phyloP scores from a whole-genome alignment of 2,888 invertebrate genomes.

The Lochmaea capreae region DNA sequence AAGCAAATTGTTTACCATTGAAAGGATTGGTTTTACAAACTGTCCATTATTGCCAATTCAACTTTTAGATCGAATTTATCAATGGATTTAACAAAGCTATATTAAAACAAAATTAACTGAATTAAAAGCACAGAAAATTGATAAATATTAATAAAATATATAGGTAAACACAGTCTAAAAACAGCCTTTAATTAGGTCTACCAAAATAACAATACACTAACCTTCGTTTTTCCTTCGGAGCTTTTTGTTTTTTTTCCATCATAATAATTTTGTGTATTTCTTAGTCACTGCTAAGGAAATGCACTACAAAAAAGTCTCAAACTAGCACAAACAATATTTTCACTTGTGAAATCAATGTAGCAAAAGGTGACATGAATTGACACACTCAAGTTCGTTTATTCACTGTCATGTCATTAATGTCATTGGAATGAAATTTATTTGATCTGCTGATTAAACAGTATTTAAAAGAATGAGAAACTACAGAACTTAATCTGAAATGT shows the following conservation, averaged over 20 bases:
- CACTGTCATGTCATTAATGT: slow-evolving; percentile 6
- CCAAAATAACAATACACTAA: slow-evolving; percentile 62
- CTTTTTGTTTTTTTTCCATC: slow-evolving; percentile 61
- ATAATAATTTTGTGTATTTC: slow-evolving; percentile 56
- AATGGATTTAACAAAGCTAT: background rate
- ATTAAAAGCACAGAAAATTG: background rate
- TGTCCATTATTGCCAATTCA: background rate
- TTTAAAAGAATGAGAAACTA: background rate
- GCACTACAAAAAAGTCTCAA: slow-evolving; percentile 46
- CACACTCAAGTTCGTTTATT: slow-evolving; percentile 3
- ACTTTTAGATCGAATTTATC: background rate
- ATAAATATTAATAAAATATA: slow-evolving; percentile 8
- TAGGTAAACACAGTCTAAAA: background rate
- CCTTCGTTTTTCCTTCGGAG: slow-evolving; percentile 78
- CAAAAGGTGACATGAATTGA: slow-evolving; percentile 14
- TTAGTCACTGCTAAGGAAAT: slow-evolving; percentile 66
- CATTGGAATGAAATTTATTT: background rate
- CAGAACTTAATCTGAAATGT: background rate
- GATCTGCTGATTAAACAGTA: background rate
- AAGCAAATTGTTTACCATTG: background rate
- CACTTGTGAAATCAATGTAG: slow-evolving; percentile 17
- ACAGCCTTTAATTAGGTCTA: slow-evolving; percentile 2
- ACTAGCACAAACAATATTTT: slow-evolving; percentile 34
- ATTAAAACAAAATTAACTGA: background rate
- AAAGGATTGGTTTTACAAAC: background rate